These are phyloP conservation scores for Lepisosteus osseus DNA, from an alignment of 2,113 vertebrate genomes.

Conservation along the genomic window DNA sequence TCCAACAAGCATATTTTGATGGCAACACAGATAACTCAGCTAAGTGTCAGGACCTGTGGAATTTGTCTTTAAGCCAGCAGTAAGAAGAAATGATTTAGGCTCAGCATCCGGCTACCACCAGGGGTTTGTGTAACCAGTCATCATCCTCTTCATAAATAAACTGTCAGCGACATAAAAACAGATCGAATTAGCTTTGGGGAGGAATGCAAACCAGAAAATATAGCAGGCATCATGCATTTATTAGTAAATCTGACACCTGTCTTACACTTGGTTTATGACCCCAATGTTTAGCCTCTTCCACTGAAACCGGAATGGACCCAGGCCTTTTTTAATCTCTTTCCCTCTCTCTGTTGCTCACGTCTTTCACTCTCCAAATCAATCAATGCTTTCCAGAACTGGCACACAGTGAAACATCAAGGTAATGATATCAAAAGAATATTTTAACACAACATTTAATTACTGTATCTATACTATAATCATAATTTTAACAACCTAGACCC, in stretches of 20 bases:
- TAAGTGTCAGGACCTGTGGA: slow-evolving; percentile 45
- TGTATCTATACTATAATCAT: neutral
- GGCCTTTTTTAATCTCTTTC: slow-evolving; percentile 25
- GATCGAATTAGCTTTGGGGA: slow-evolving; percentile 50
- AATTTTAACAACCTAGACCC: neutral
- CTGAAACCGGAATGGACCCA: slow-evolving; percentile 5
- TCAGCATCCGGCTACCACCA: slow-evolving; percentile 35
- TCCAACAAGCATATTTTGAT: slow-evolving; percentile 15
- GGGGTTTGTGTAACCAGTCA: slow-evolving; percentile 45
- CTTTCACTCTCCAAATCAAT: too few species aligned
- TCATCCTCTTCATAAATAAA: slow-evolving; percentile 61
- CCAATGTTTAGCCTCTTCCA: neutral
- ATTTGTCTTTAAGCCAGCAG: slow-evolving; percentile 14
- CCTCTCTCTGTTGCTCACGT: slow-evolving; percentile 29
- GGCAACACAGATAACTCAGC: slow-evolving; percentile 28
- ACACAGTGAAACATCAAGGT: too few species aligned
- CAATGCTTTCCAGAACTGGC: too few species aligned
- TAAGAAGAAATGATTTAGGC: slow-evolving; percentile 41
- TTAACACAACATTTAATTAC: neutral
- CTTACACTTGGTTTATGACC: slow-evolving; percentile 16
- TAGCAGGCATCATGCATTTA: slow-evolving; percentile 44
- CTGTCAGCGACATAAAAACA: slow-evolving; percentile 58
- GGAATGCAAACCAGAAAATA: slow-evolving; percentile 43
- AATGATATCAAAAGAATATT: neutral
- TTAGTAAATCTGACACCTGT: slow-evolving; percentile 49